Conservation (phyloP, 2,113 vertebrate genomes). For the Sinosuthora webbiana region DNA sequence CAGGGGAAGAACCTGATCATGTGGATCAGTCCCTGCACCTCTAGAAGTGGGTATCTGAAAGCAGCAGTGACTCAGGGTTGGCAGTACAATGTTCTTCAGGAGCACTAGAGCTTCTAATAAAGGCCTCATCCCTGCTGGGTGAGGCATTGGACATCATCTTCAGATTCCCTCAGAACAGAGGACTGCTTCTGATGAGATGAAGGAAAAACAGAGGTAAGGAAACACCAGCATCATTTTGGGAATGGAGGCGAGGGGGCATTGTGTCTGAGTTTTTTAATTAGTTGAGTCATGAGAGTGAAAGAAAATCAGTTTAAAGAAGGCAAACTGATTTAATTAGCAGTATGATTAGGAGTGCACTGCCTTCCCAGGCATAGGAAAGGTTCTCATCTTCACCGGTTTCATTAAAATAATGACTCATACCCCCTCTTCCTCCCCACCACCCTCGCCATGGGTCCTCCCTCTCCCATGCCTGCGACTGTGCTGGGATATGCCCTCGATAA, state of each 20-base stretch:
- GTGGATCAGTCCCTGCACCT: neutral
- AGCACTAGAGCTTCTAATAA: neutral
- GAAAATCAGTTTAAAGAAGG: neutral
- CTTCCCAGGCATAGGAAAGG: neutral
- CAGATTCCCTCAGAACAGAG: neutral
- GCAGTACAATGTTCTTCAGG: neutral
- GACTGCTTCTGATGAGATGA: neutral
- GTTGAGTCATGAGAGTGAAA: neutral
- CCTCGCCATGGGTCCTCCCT: neutral
- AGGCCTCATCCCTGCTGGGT: rapidly evolving
- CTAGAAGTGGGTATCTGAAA: neutral
- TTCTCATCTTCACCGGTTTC: neutral
- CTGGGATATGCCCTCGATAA: conserved; percentile 60
- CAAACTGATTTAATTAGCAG: neutral
- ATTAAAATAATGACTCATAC: neutral
- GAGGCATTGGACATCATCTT: neutral
- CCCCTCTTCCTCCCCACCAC: neutral
- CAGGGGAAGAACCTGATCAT: neutral
- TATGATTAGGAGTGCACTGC: neutral
- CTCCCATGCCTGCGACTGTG: neutral
- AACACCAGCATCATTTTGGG: neutral
- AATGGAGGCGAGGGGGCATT: neutral
- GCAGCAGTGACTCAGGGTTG: neutral
- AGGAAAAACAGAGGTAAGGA: neutral
- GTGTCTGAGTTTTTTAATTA: neutral